Evolutionary conservation across 1,140 invertebrate species (phyloP), one percentile per base, ranked within the genome.

Genomic region (Bradynema listronoti): DNA sequence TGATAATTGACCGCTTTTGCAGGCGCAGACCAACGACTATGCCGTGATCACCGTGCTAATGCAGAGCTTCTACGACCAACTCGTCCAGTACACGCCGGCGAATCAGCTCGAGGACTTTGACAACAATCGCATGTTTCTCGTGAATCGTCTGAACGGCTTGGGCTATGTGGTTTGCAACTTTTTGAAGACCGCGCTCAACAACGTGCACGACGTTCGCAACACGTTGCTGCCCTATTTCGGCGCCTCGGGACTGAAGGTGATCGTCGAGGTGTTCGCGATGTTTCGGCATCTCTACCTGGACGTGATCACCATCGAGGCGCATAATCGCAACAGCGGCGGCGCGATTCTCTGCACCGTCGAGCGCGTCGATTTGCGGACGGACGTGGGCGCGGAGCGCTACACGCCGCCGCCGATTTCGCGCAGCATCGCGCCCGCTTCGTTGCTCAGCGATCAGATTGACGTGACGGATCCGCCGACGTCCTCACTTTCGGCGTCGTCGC

Each of bases 221-320:
- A 50, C 45, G 5, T 39, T 63, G 41, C 43, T 63, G 5, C 29
- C 63, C 5, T 62, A 55, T 45, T 63, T 63, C 53, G 61, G 59
- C 7, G 32, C 33, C 0, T 14, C 43, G 14, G 64, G 47, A 4
- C 25, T 34, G 4, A 22, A 5, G 14, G 63, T 63, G 16, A 56
- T 63, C 36, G 19, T 33, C 34, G 25, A 30, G 9, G 45, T 63
- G 11, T 63, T 63, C 42, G 29, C 50, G 22, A 46, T 19, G 4
- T 55, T 47, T 46, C 52, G 52, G 9, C 32, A 55, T 55, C 33
- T 55, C 2, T 47, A 55, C n/a, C n/a, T 7, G 53, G 52, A 55
- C 16, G 4, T 55, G 52, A 11, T 55, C 3, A 27, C 16, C 33
- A 22, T 55, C 4, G 52, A 50, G 16, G 52, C 32, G 9, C 52